Base-by-base conservation (phyloP, 2,888 invertebrate genomes). In the Cordilura impudica region DNA sequence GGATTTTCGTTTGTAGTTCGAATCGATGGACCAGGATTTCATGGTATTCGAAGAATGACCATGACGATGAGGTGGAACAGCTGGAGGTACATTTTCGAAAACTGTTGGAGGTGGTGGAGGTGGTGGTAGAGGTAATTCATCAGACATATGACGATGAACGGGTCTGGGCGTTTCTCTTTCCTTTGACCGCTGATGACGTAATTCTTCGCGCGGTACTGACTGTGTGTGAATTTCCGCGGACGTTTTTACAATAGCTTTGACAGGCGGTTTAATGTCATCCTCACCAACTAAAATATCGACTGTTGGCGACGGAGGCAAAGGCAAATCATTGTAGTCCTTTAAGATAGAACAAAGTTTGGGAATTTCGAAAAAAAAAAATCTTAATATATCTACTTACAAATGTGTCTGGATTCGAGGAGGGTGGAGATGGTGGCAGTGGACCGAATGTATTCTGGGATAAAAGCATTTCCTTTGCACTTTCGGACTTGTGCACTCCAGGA, bases 11-110 rank as follows among this genome's bases (percentile, higher is more conserved):
- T 92, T 93, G 86, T 94, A 95, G 82, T 94, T 94, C 2, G 94
- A 94, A 87, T 96, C 96, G 94, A 96, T 96, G 6, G 96, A 96
- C 85, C 96, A 92, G 82, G 96, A 95, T 89, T 95, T 96, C 79
- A 96, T 91, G 81, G 95, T 95, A 86, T 93, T 94, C 16, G 83
- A 81, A 35, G 92, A 92, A 56, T 92, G 91, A 0, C 83, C 83
- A 35, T 92, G 92, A 39, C 93, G 92, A 86, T 95, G 95, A 75
- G 94, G 95, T 45, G 95, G 95, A 82, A 95, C 94, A 74, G 92
- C 93, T 19, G 94, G 94, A 60, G 94, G 93, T 69, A 81, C 69
- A 56, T 83, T 85, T 71, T 87, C 86, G 12, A 86, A 86, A 4
- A 77, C 61, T 53, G 73, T 56, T n/a, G 87, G 85, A 4, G 79